These are phyloP conservation scores for Pomacea canaliculata DNA, from an alignment of 2,888 invertebrate species.

Conservation along the genomic window DNA sequence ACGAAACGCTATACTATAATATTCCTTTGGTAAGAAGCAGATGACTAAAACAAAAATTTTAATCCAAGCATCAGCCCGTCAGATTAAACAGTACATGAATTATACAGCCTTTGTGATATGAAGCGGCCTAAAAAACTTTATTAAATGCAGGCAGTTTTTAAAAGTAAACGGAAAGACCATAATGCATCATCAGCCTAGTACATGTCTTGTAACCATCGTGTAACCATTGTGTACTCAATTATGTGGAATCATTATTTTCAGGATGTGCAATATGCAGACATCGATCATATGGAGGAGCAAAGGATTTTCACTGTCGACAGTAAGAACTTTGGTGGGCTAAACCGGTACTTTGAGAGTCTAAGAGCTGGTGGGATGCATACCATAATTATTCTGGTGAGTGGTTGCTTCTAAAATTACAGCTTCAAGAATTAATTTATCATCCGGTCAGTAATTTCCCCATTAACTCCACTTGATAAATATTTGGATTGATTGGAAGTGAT, in stretches of 20 bases:
- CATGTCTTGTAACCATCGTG: no score
- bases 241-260: constrained; percentile 22
- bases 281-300: constrained; percentile 63
- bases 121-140: no score
- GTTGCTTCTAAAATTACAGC: background rate
- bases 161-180: no score
- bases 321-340: constrained; percentile 52
- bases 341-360: constrained; percentile 56
- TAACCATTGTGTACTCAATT: no score
- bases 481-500: background rate
- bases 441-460: no score
- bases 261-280: constrained; percentile 68
- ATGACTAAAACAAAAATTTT: background rate
- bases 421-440: background rate
- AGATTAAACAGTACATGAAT: no score
- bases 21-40: constrained; percentile 61
- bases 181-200: no score
- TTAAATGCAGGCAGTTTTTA: no score
- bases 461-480: background rate
- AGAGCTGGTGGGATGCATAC: constrained; percentile 58
- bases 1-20: constrained; percentile 55
- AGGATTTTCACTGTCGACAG: constrained; percentile 63
- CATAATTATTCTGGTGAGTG: constrained; percentile 60
- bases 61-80: no score
- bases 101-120: no score